Conservation (phyloP, 2,113 vertebrate genomes). For the Dasyprocta punctata region DNA sequence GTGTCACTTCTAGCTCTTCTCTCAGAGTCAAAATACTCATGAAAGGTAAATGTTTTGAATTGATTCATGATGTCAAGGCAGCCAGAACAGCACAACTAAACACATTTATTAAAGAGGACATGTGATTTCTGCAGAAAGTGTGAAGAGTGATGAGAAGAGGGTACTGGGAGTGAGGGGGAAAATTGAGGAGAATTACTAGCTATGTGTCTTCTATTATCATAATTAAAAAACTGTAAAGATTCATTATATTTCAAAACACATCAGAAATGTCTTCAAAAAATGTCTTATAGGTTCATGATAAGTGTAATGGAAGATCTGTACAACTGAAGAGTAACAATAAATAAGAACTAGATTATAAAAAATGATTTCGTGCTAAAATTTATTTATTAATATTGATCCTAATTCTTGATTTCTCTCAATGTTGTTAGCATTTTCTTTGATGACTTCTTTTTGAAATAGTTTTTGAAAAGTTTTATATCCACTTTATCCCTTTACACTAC, state of each 20-base stretch:
- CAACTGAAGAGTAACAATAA: accelerated
- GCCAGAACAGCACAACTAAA: neutral
- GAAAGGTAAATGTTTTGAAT: neutral
- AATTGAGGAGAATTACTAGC: neutral
- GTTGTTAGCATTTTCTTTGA: neutral
- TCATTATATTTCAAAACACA: neutral
- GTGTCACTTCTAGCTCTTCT: neutral
- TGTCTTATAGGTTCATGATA: no score
- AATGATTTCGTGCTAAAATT: neutral
- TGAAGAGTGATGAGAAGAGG: neutral
- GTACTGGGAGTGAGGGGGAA: neutral
- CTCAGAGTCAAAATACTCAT: neutral
- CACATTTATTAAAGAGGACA: neutral
- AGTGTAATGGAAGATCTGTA: accelerated
- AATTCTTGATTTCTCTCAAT: neutral
- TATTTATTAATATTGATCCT: neutral
- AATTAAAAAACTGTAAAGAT: neutral
- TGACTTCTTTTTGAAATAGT: neutral
- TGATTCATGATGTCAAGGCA: neutral
- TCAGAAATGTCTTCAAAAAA: neutral
- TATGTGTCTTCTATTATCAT: neutral
- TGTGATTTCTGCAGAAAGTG: neutral
- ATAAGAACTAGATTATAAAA: neutral
- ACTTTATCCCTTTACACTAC: neutral
- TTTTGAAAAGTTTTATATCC: neutral